These are phyloP conservation scores for Ridgeia piscesae DNA, from an alignment of 1,140 invertebrate species.

Conservation along the genomic window DNA sequence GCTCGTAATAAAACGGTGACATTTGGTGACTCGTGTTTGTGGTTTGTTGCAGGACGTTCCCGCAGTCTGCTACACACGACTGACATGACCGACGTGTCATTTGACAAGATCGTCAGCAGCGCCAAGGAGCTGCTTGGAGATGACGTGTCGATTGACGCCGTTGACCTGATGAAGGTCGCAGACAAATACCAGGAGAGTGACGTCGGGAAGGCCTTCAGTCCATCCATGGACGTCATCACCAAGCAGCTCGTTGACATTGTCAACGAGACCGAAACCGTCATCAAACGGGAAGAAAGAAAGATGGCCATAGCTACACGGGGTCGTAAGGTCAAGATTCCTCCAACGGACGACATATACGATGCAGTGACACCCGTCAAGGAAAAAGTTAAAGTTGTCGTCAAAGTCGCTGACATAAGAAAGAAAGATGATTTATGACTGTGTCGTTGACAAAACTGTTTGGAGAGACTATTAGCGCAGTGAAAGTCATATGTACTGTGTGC, in stretches of 20 bases:
- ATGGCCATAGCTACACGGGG: not conserved
- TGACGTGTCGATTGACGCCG: not conserved
- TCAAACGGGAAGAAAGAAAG: not conserved
- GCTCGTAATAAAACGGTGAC: not conserved
- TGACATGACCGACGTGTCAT: not conserved
- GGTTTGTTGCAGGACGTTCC: not conserved
- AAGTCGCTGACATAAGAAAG: not conserved
- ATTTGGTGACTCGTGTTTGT: not conserved
- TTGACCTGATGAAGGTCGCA: not conserved
- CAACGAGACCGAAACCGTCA: not conserved
- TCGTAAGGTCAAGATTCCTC: not conserved
- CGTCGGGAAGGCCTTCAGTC: not conserved
- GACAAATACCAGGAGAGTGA: not conserved
- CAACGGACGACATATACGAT: not conserved
- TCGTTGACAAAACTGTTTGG: not conserved
- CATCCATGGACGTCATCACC: not conserved
- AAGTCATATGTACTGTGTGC: not conserved
- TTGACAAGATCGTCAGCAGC: not conserved
- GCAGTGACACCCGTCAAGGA: not conserved
- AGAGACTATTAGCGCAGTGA: not conserved
- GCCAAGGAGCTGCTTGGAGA: not conserved
- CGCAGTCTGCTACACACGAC: not conserved
- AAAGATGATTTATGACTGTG: conserved; percentile 6
- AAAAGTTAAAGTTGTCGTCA: not conserved
- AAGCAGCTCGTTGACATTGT: not conserved